Percentiles rank a stretch among this genome's conserved stretches.
phyloP scores from a whole-genome alignment of 2,888 invertebrate genomes.

The Gortyna flavago region DNA sequence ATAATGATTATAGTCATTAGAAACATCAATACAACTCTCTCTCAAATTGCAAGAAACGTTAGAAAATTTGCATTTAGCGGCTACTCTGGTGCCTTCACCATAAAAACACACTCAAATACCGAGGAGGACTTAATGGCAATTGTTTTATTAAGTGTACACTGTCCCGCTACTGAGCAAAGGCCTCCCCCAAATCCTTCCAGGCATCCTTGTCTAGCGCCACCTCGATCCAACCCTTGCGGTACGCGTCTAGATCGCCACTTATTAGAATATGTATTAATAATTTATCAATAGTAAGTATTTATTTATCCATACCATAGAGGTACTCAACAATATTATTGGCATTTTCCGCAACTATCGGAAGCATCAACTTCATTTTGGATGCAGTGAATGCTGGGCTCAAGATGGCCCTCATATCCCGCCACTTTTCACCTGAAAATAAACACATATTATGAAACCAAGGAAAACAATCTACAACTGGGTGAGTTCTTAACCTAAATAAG shows the following conservation, averaged over 20 bases:
- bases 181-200: too few species aligned
- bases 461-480: not conserved
- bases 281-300: not conserved
- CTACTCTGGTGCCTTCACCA: too few species aligned
- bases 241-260: too few species aligned
- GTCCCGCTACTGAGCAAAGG: too few species aligned
- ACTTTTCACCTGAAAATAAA: slow-evolving; percentile 80
- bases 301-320: slow-evolving; percentile 73
- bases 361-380: slow-evolving; percentile 89
- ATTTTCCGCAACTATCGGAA: slow-evolving; percentile 84
- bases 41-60: too few species aligned
- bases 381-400: slow-evolving; percentile 90
- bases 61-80: too few species aligned
- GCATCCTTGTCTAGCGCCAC: too few species aligned
- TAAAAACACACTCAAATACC: not conserved
- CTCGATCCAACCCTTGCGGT: too few species aligned
- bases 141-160: too few species aligned
- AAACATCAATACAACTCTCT: not conserved
- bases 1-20: not conserved
- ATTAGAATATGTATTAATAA: not conserved
- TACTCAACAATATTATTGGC: slow-evolving; percentile 75
- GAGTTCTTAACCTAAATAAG: not conserved
- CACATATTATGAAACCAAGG: not conserved
- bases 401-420: slow-evolving; percentile 86
- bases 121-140: not conserved